phyloP scores from a whole-genome alignment of 2,888 invertebrate genomes.

The Tenthredo mesomela region DNA sequence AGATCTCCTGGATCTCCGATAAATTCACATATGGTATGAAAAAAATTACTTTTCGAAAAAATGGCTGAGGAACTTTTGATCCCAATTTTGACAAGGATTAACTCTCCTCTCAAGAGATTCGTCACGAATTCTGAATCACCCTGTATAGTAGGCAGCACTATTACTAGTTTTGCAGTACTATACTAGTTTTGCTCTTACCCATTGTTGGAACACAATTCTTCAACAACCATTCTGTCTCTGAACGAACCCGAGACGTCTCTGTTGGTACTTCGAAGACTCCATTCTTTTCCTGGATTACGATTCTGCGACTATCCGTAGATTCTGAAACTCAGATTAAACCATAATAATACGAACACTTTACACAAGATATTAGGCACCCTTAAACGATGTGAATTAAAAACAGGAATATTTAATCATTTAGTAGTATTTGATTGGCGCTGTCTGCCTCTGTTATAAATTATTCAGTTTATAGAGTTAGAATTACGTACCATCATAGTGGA shows the following conservation, averaged over 20 bases:
- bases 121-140: too few species aligned
- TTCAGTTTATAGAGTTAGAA: not conserved
- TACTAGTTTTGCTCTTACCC: not conserved
- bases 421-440: not conserved
- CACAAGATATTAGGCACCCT: too few species aligned
- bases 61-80: too few species aligned
- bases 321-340: constrained; percentile 8
- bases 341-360: not conserved
- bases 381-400: too few species aligned
- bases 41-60: too few species aligned
- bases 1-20: too few species aligned
- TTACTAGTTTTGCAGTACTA: too few species aligned
- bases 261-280: constrained; percentile 9
- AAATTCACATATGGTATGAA: too few species aligned
- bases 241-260: not conserved
- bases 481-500: not conserved
- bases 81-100: too few species aligned
- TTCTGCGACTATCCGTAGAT: not conserved
- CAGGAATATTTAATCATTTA: too few species aligned
- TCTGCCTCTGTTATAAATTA: not conserved
- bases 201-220: not conserved
- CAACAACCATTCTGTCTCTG: not conserved
- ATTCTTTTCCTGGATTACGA: constrained; percentile 9
- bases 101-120: too few species aligned
- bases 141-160: not conserved